Base-by-base conservation (phyloP, 2,797 vertebrate genomes). In the Caiman crocodilus region DNA sequence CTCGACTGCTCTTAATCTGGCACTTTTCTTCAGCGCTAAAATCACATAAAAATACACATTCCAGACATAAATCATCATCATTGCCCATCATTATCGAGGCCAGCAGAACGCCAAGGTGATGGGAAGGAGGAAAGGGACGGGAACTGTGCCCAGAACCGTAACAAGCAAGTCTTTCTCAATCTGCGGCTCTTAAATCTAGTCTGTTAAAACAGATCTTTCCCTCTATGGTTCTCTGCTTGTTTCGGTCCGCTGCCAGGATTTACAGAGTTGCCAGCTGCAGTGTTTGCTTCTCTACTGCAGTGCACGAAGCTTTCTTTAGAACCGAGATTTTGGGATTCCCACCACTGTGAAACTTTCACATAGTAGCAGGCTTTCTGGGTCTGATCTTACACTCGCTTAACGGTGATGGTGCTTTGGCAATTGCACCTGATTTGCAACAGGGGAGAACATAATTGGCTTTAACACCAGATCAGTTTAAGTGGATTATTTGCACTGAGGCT, bases 261-360 rank as follows among this genome's bases (percentile, higher is more conserved):
- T 87, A 21, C 55, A 28, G 78, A 73, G n/a, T 64, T 89, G 69
- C 90, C 89, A 87, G 60, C 81, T 94, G 58, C 25, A 42, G 28
- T 84, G 14, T 78, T 35, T 80, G 10, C 80, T 7, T 80, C 42
- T 85, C n/a, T 76, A 21, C 59, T 11, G 0, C 4, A 83, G 17
- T 14, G 12, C 32, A 82, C 16, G 63, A 65, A 79, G 58, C 14
- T 87, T 82, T 80, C 93, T 32, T 3, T 89, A 30, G 90, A 90
- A 88, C 21, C 13, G 25, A 92, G 26, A 65, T 67, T n/a, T 63
- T 81, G 77, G 30, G 73, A 80, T 89, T 89, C 55, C 63, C 30
- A 61, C 20, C 18, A 5, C 6, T 58, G 6, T 89, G 25, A 14
- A 30, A 75, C 79, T 78, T 81, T 50, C 4, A 76, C 76, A 21